Evolutionary conservation across 2,113 vertebrate genomes (phyloP).

Genomic region (Prunella himalayana): DNA sequence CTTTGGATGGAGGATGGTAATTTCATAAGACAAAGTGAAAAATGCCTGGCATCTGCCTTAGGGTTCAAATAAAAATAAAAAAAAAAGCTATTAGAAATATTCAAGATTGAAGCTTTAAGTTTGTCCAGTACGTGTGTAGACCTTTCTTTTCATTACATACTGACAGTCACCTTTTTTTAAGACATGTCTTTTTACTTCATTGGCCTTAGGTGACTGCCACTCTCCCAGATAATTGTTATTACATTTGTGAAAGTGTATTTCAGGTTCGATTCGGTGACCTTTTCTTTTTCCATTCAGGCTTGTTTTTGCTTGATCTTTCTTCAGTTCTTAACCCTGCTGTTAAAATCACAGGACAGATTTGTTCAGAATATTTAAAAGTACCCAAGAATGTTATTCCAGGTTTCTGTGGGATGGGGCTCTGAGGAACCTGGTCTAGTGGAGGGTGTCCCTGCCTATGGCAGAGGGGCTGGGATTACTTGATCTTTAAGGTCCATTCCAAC

Average conservation of each 20-base stretch:
- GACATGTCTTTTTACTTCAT: neutral
- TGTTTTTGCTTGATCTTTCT: constrained; percentile 2
- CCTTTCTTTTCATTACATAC: neutral
- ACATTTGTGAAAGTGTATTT: neutral
- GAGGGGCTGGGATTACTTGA: neutral
- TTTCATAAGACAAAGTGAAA: neutral
- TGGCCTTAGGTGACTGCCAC: neutral
- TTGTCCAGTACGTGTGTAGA: neutral
- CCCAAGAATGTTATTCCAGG: neutral
- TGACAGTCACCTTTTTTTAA: neutral
- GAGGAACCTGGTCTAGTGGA: neutral
- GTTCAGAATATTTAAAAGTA: neutral
- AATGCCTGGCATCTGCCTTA: neutral
- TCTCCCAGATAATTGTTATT: neutral
- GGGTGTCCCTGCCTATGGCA: neutral
- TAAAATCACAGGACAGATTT: neutral
- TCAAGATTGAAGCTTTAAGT: neutral
- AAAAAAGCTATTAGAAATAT: neutral
- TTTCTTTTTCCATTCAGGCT: neutral
- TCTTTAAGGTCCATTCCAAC: neutral
- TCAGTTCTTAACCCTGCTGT: neutral
- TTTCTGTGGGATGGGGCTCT: neutral
- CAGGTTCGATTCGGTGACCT: constrained; percentile 10
- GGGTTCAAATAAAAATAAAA: neutral
- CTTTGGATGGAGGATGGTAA: neutral